Percentiles rank a stretch among this genome's conserved stretches.
These are phyloP conservation scores for Julus scandinavius DNA, from an alignment of 2,888 invertebrate species.

Conservation along the genomic window DNA sequence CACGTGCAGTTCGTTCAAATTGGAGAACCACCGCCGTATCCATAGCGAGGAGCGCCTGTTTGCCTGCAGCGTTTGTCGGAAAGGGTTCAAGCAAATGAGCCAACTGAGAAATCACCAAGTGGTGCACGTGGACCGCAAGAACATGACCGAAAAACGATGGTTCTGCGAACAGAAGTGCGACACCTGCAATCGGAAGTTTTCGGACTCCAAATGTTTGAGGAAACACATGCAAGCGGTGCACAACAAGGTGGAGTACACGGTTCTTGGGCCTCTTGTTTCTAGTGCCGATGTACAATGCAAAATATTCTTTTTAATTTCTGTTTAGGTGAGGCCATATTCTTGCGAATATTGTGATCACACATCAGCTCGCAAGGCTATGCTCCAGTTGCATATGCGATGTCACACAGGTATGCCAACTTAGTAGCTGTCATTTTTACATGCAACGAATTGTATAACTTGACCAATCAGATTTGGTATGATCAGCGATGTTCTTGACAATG, in stretches of 20 bases:
- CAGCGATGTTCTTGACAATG: neutral
- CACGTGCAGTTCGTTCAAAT: slow-evolving; percentile 64
- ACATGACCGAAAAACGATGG: slow-evolving; percentile 61
- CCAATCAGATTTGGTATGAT: neutral
- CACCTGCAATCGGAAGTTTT: slow-evolving; percentile 65
- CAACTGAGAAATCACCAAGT: slow-evolving; percentile 65
- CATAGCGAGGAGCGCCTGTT: slow-evolving; percentile 64
- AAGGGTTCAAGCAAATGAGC: slow-evolving; percentile 65
- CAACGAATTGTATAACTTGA: neutral
- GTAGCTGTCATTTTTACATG: no score
- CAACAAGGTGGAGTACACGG: slow-evolving; percentile 59
- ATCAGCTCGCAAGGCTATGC: slow-evolving; percentile 65
- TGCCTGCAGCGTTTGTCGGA: slow-evolving; percentile 64
- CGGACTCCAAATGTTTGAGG: slow-evolving; percentile 65
- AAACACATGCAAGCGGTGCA: slow-evolving; percentile 65
- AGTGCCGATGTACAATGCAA: neutral
- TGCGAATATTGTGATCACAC: slow-evolving; percentile 65
- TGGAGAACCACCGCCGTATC: slow-evolving; percentile 68
- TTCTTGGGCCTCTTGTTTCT: neutral
- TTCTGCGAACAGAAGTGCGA: slow-evolving; percentile 64
- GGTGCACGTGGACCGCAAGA: slow-evolving; percentile 61
- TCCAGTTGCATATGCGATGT: slow-evolving; percentile 65
- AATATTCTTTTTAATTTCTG: neutral
- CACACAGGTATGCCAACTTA: slow-evolving; percentile 61
- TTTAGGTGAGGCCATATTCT: slow-evolving; percentile 62